Base-by-base conservation (phyloP, 2,888 invertebrate species). In the Metacarcinus magister region DNA sequence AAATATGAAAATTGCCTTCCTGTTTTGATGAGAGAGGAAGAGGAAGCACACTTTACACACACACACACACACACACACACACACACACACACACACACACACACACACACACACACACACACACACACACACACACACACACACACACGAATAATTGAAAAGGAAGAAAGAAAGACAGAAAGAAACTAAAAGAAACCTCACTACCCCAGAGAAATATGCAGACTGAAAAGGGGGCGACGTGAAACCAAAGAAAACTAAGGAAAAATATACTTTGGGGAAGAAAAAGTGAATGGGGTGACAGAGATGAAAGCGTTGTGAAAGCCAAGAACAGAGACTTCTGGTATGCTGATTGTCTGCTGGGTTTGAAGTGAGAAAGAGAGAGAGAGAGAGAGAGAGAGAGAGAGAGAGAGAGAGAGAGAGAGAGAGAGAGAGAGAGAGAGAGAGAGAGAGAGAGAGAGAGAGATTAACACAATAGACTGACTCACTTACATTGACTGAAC, bases 271-370 rank as follows among this genome's bases (percentile, higher is more conserved):
- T 67, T n/a, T n/a, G 5, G 5, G 67, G n/a, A 19, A 5, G 5
- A 19, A 67, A 67, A 67, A 67, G n/a, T n/a, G 67, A 67, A 67
- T 67, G n/a, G 67, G 19, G 10, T 67, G 67, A n/a, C 67, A 67
- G 67, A 67, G 67, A 67, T 67, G 67, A 67, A 67, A 67, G 67
- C n/a, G 23, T 67, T 67, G 67, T 67, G n/a, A n/a, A n/a, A 67
- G 67, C 67, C 19, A n/a, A 67, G 67, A n/a, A 54, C 67, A 23
- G 67, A 67, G 67, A 67, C 67, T 67, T n/a, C 67, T 67, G 67
- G 67, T 67, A 67, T 67, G 67, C n/a, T 67, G 67, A 67, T 67
- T 67, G 67, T 67, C 67, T 67, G 67, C n/a, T 5, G 67, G 67
- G n/a, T n/a, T n/a, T 67, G 67, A 67, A 67, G n/a, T 7, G 67